Percentiles rank a stretch among this genome's conserved stretches.
phyloP scores from a whole-genome alignment of 2,113 vertebrate genomes.

The Pimephales promelas region DNA sequence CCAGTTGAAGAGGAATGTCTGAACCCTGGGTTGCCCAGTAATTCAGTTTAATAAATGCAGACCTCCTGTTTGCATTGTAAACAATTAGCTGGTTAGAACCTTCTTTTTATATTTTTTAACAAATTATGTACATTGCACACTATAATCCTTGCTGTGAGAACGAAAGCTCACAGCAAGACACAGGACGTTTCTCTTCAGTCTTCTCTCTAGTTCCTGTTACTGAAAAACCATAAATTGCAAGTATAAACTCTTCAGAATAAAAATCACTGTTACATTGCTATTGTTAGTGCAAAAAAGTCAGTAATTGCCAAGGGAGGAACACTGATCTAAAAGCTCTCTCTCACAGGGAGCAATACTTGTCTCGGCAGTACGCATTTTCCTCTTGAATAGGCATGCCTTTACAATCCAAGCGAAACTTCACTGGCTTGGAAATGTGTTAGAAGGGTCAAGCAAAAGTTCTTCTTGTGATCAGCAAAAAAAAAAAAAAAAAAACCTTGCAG shows the following conservation, averaged over 20 bases:
- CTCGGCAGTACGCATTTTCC: slow-evolving; percentile 75
- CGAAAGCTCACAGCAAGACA: neutral
- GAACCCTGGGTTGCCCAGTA: slow-evolving; percentile 5
- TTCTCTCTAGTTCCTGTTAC: neutral
- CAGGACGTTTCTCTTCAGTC: neutral
- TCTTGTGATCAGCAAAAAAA: slow-evolving; percentile 68
- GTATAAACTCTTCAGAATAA: slow-evolving; percentile 67
- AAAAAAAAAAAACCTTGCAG: neutral
- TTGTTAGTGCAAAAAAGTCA: slow-evolving; percentile 79
- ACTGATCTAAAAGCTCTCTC: slow-evolving; percentile 85
- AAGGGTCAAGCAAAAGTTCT: slow-evolving; percentile 80
- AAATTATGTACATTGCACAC: neutral
- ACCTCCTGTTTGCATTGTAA: slow-evolving; percentile 13
- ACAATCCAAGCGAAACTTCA: slow-evolving; percentile 76
- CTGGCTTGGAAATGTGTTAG: slow-evolving; percentile 78
- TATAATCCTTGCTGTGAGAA: slow-evolving; percentile 10
- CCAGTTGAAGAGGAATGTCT: slow-evolving; percentile 1
- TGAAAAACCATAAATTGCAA: neutral
- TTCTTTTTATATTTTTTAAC: neutral
- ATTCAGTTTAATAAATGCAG: slow-evolving; percentile 18
- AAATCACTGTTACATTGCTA: slow-evolving; percentile 72
- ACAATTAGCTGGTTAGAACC: neutral
- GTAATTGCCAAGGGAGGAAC: slow-evolving; percentile 70
- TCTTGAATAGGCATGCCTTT: slow-evolving; percentile 79
- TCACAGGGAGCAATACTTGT: slow-evolving; percentile 66